Percentiles rank a stretch among this genome's conserved stretches.
Evolutionary conservation across 2,888 invertebrate species (phyloP).

Genomic region (Thera obeliscata): DNA sequence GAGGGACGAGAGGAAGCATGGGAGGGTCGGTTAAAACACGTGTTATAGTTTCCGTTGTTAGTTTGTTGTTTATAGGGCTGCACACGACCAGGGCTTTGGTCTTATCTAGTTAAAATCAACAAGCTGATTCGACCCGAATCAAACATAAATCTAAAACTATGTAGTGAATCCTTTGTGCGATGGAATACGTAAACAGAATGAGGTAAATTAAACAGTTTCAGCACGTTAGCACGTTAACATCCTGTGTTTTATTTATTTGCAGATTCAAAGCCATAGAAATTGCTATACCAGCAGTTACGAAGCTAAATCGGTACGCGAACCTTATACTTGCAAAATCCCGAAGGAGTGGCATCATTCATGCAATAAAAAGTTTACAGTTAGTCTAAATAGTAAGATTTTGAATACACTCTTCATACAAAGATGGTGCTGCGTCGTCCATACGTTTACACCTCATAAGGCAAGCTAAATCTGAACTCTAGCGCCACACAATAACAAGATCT

Average conservation of each 20-base stretch:
- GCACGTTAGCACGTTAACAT: slow-evolving; percentile 8
- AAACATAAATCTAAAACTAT: slow-evolving; percentile 7
- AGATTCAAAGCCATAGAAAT: slow-evolving; percentile 3
- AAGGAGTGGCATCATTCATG: too few species aligned
- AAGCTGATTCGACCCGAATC: slow-evolving; percentile 7
- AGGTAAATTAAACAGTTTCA: slow-evolving; percentile 9
- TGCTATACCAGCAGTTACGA: neutral
- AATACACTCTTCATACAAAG: slow-evolving; percentile 33
- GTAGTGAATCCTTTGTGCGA: slow-evolving; percentile 20
- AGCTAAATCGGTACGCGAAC: neutral
- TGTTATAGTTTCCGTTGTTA: slow-evolving; percentile 68
- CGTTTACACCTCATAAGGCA: slow-evolving; percentile 35
- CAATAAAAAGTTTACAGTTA: neutral
- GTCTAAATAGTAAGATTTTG: slow-evolving; percentile 12
- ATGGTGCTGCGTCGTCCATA: slow-evolving; percentile 22
- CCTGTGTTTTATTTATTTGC: slow-evolving; percentile 22
- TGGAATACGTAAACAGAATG: slow-evolving; percentile 12
- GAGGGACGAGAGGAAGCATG: slow-evolving; percentile 53
- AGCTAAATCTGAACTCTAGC: slow-evolving; percentile 35
- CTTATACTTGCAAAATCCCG: neutral
- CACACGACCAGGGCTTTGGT: slow-evolving; percentile 31
- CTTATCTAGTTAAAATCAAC: slow-evolving; percentile 26
- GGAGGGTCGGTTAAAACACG: slow-evolving; percentile 64
- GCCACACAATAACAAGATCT: slow-evolving; percentile 41
- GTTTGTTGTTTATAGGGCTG: slow-evolving; percentile 31